Conservation (phyloP, 1,140 invertebrate species). For the Phortica variegata region DNA sequence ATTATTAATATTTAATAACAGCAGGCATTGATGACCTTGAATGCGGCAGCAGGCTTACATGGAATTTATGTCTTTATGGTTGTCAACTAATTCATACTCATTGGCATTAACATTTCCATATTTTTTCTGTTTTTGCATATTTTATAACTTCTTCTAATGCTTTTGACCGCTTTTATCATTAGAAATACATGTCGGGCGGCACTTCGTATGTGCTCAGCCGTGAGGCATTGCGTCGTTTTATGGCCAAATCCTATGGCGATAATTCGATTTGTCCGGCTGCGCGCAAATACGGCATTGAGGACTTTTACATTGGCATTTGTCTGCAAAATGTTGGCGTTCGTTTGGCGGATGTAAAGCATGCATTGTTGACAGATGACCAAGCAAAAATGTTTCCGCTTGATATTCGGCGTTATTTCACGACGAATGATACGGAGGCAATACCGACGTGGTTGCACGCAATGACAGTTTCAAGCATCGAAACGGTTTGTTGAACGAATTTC, state of each 20-base stretch:
- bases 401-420: constrained; percentile 62
- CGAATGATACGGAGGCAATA: constrained; percentile 16
- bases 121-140: not conserved
- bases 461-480: constrained; percentile 21
- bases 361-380: constrained; percentile 16
- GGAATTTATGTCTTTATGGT: too few species aligned
- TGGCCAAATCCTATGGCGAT: constrained; percentile 70
- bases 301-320: constrained; percentile 93
- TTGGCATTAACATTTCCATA: not conserved
- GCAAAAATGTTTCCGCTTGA: constrained; percentile 34
- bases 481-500: constrained; percentile 10
- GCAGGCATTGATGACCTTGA: too few species aligned
- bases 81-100: not conserved
- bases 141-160: too few species aligned
- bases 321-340: constrained; percentile 84
- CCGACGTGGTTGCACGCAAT: constrained; percentile 32
- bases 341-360: constrained; percentile 24
- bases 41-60: too few species aligned
- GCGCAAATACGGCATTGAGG: constrained; percentile 78
- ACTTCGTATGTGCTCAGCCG: constrained; percentile 89
- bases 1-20: too few species aligned
- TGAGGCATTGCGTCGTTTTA: constrained; percentile 72
- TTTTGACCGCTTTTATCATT: not conserved
- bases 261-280: constrained; percentile 65
- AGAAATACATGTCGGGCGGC: constrained; percentile 95